Base-by-base conservation (phyloP, 1,140 invertebrate genomes). In the Drosophila watanabei region DNA sequence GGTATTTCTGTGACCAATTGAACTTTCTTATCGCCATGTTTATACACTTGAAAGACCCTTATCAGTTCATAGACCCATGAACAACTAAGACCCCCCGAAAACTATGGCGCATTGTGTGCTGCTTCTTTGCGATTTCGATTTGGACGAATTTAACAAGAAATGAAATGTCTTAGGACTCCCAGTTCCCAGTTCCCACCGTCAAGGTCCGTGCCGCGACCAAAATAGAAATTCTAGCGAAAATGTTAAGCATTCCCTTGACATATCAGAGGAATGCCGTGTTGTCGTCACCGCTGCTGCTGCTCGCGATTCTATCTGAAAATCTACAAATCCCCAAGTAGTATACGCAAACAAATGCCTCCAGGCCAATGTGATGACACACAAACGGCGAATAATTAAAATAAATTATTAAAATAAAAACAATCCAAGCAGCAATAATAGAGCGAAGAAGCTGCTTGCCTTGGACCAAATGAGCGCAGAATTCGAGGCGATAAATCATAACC, bases 161-260 rank as follows among this genome's bases (percentile, higher is more conserved):
- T 43, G 28, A 16, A 33, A 56, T 56, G 54, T 56, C 33, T 56
- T 39, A 39, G 35, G 11, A 18, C 35, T 28, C 32, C n/a, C 49
- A 20, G 11, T 39, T 66, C 66, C 65, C 37, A 16, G 41, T 52
- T 54, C 49, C 33, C 14, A 39, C 20, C 16, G 16, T 37, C 70
- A 73, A 73, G 66, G 75, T 78, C 58, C 45, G 56, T 56, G 46
- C 51, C 41, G 35, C 41, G 24, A 57, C 45, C 7, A 66, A 87
- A 89, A 87, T 87, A 88, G 85, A 88, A 89, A 79, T 89, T 85
- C 73, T 81, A 81, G 69, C 65, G 69, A 77, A 80, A 88, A 89
- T 88, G 84, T 80, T 83, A 86, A 88, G 63, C 68, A 87, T 87
- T 88, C 58, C 80, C 71, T 75, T 89, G 82, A 85, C 82, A 85